Conservation (phyloP, 2,797 vertebrate genomes). For the Microtus californicus region DNA sequence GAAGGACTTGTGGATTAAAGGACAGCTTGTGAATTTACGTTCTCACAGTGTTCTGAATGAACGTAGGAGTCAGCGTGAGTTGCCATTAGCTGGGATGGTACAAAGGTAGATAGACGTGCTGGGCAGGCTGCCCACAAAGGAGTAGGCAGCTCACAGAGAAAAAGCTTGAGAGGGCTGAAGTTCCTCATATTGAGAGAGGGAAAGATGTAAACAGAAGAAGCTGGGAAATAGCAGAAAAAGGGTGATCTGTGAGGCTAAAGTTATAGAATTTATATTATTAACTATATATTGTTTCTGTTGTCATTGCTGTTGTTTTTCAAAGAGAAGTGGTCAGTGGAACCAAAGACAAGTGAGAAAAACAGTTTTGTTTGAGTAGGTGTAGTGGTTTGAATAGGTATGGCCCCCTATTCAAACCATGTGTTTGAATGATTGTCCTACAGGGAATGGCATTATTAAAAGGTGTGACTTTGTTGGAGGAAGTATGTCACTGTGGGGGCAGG, state of each 20-base stretch:
- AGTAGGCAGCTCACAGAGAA: background rate
- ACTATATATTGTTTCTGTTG: background rate
- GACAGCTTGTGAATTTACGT: background rate
- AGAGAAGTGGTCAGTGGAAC: background rate
- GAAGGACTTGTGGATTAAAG: background rate
- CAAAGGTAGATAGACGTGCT: background rate
- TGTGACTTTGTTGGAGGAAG: background rate
- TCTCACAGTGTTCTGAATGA: background rate
- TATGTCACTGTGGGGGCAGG: background rate
- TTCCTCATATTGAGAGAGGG: background rate
- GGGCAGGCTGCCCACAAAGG: background rate
- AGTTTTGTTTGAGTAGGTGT: background rate
- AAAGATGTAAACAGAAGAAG: background rate
- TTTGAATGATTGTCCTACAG: background rate
- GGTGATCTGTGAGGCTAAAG: background rate
- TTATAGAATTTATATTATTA: background rate
- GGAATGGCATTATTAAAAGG: no score
- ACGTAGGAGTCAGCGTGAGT: background rate
- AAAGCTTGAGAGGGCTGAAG: background rate
- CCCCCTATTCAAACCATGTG: background rate
- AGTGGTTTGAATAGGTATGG: background rate
- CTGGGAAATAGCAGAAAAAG: background rate
- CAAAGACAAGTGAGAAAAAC: background rate
- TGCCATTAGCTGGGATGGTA: background rate
- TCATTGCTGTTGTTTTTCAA: background rate